Conservation (phyloP, 2,888 invertebrate genomes). For the Clostera curtula region DNA sequence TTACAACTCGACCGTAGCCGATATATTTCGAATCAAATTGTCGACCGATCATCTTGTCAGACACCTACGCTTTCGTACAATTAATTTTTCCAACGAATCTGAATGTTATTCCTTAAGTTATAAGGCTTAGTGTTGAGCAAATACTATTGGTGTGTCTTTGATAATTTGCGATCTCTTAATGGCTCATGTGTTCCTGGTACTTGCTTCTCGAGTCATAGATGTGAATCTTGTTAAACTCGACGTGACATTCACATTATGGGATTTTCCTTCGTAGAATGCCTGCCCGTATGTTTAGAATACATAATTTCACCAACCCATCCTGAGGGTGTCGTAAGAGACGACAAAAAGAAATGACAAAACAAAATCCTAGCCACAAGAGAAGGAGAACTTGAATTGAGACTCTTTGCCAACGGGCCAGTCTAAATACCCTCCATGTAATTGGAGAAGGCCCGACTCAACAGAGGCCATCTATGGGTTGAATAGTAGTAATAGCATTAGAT, state of each 20-base stretch:
- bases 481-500: neutral
- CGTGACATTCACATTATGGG: no score
- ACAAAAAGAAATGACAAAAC: no score
- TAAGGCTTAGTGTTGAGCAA: conserved; percentile 18
- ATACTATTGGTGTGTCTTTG: conserved; percentile 19
- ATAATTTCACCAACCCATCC: no score
- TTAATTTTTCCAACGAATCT: conserved; percentile 15
- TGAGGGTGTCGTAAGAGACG: no score
- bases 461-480: neutral
- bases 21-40: conserved; percentile 68
- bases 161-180: conserved; percentile 59
- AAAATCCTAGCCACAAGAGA: no score
- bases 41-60: conserved; percentile 59
- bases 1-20: conserved; percentile 50
- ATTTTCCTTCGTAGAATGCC: no score
- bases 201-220: conserved; percentile 27
- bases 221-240: conserved; percentile 33
- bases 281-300: no score
- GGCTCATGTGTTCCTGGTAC: conserved; percentile 48
- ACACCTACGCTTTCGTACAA: conserved; percentile 46
- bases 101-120: conserved; percentile 11
- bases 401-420: no score
- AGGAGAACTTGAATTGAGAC: no score
- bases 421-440: no score
- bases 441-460: no score